Evolutionary conservation across 1,140 invertebrate genomes (phyloP).

Genomic region (Chelonus insularis): DNA sequence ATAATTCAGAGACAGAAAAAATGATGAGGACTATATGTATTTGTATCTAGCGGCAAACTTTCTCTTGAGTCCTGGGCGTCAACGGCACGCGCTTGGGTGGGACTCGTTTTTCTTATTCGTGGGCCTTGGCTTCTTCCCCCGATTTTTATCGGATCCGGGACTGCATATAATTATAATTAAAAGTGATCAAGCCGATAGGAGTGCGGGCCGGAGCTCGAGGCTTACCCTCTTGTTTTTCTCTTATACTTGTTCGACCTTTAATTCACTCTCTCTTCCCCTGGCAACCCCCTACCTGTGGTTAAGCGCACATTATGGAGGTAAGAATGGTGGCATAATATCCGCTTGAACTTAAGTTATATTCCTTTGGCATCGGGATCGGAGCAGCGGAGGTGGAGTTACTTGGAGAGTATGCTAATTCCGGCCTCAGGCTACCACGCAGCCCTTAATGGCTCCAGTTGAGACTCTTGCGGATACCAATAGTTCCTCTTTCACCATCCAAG

Average conservation of each 20-base stretch:
- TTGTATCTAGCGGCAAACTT: not conserved
- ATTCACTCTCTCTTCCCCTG: constrained; percentile 31
- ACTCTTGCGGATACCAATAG: constrained; percentile 39
- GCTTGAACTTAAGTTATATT: constrained; percentile 58
- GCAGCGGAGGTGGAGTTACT: constrained; percentile 56
- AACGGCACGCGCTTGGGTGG: constrained; percentile 59
- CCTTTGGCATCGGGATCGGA: constrained; percentile 44
- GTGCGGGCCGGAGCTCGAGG: constrained; percentile 22
- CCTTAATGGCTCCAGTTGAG: constrained; percentile 58
- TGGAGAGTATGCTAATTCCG: constrained; percentile 59
- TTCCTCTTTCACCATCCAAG: constrained; percentile 27
- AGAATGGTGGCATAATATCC: constrained; percentile 60
- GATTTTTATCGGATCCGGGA: constrained; percentile 53
- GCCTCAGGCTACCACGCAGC: constrained; percentile 59
- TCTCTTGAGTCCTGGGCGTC: constrained; percentile 45
- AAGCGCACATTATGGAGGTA: constrained; percentile 47
- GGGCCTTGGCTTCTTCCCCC: constrained; percentile 23
- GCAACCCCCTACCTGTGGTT: constrained; percentile 49
- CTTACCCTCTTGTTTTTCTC: constrained; percentile 5
- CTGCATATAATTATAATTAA: constrained; percentile 61
- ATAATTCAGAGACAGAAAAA: not conserved
- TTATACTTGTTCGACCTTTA: constrained; percentile 23
- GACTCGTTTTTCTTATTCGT: constrained; percentile 29
- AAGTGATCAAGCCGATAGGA: constrained; percentile 56
- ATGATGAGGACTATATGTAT: not conserved